Evolutionary conservation across 2,888 invertebrate species (phyloP).

Genomic region (Apoderus coryli): DNA sequence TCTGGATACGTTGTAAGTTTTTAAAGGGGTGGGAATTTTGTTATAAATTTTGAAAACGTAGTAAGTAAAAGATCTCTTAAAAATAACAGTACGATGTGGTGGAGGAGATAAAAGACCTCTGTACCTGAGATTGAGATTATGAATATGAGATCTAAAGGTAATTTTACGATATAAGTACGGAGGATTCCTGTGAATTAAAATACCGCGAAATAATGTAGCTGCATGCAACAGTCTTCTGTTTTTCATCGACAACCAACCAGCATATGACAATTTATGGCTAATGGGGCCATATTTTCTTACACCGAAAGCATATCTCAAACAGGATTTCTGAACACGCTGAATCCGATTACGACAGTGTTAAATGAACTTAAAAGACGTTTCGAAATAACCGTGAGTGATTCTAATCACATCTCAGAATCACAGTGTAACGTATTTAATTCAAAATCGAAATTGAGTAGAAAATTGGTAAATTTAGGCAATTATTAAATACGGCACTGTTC

Average conservation of each 20-base stretch:
- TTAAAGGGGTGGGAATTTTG: too few species aligned
- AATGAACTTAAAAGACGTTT: constrained; percentile 5
- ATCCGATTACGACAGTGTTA: neutral
- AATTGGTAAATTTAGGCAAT: constrained; percentile 7
- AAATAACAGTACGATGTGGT: too few species aligned
- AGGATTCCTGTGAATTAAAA: too few species aligned
- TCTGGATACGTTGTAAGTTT: too few species aligned
- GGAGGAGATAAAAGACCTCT: too few species aligned
- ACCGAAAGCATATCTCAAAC: neutral
- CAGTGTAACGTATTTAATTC: constrained; percentile 9
- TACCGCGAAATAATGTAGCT: constrained; percentile 13
- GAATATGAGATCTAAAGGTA: too few species aligned
- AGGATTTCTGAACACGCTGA: too few species aligned
- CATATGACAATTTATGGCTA: neutral
- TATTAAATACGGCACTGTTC: constrained; percentile 7
- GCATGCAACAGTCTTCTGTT: constrained; percentile 8
- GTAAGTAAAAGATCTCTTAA: too few species aligned
- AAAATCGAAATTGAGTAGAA: constrained; percentile 5
- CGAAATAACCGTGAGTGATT: constrained; percentile 10
- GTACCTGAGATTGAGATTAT: too few species aligned
- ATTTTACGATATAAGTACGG: too few species aligned
- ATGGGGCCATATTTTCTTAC: constrained; percentile 4
- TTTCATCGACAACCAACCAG: neutral
- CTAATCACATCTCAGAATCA: constrained; percentile 8
- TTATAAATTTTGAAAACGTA: too few species aligned